A percentile compares a stretch with the other conserved stretches of the same genome.
These are phyloP conservation scores for Argentina silus DNA, from an alignment of 2,797 vertebrate species.

Conservation along the genomic window DNA sequence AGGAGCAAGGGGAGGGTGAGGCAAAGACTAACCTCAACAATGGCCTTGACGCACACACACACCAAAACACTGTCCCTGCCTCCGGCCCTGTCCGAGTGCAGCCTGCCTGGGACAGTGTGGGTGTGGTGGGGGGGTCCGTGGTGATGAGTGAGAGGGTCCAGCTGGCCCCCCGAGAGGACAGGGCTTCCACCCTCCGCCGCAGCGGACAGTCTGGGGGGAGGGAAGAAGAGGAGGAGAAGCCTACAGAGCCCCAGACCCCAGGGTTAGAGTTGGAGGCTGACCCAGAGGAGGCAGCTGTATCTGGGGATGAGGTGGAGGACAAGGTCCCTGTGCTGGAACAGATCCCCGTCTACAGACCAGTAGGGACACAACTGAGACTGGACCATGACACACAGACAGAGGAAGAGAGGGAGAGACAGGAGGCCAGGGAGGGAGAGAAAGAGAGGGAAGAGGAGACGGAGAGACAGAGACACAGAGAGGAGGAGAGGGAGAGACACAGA, in stretches of 20 bases:
- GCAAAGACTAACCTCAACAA: constrained; percentile 6
- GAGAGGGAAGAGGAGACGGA: not conserved
- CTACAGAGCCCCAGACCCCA: constrained; percentile 45
- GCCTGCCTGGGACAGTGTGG: constrained; percentile 62
- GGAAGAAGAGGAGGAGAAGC: constrained; percentile 56
- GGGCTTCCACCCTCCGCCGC: constrained; percentile 64
- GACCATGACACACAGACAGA: not conserved
- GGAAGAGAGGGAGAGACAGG: not conserved
- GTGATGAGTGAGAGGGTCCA: constrained; percentile 59
- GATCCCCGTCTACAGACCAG: constrained; percentile 34
- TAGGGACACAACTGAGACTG: not conserved
- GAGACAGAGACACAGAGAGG: not conserved
- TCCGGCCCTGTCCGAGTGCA: constrained; percentile 50
- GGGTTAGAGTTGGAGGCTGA: constrained; percentile 58
- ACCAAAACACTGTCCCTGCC: constrained; percentile 3
- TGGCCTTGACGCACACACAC: not conserved
- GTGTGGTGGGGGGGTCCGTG: constrained; percentile 45
- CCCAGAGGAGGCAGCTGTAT: constrained; percentile 45
- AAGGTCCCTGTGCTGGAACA: not conserved
- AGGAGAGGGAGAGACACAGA: not conserved
- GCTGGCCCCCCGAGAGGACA: constrained; percentile 53
- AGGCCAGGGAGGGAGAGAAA: not conserved
- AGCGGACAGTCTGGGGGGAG: constrained; percentile 65
- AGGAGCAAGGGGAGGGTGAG: not conserved
- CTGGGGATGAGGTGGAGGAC: constrained; percentile 30